Conservation (phyloP, 2,797 vertebrate species). For the Pogonophryne albipinna region DNA sequence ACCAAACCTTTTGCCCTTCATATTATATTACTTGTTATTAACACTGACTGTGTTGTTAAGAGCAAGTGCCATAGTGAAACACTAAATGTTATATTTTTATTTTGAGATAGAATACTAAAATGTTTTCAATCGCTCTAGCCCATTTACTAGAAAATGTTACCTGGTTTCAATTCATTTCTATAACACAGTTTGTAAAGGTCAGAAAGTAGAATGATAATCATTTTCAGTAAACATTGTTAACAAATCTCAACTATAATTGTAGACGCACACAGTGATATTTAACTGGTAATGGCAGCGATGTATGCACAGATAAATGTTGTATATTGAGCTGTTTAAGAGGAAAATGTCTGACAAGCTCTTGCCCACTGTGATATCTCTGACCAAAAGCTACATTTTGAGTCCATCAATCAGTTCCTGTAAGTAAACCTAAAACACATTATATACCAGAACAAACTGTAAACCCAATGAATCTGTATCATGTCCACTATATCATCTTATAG, state of each 20-base stretch:
- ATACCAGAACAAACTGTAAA: background rate
- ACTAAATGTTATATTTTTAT: background rate
- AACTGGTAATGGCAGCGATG: background rate
- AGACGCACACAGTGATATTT: background rate
- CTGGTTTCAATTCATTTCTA: background rate
- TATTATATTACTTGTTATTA: background rate
- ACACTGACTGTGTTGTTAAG: background rate
- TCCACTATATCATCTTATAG: background rate
- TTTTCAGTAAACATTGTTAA: background rate
- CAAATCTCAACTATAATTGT: background rate
- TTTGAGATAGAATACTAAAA: background rate
- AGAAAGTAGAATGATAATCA: background rate
- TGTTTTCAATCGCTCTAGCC: background rate
- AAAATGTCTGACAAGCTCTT: background rate
- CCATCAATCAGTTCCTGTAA: background rate
- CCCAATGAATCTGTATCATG: background rate
- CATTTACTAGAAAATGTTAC: background rate
- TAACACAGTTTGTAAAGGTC: background rate
- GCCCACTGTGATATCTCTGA: constrained; percentile 1
- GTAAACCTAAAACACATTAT: background rate
- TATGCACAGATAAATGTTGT: background rate
- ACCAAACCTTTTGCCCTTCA: background rate
- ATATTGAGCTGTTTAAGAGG: background rate
- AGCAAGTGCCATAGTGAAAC: background rate
- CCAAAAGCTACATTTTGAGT: background rate